Evolutionary conservation across 2,888 invertebrate genomes (phyloP), one percentile per base, ranked within the genome.

Genomic region (Caenorhabditis panamensis): DNA sequence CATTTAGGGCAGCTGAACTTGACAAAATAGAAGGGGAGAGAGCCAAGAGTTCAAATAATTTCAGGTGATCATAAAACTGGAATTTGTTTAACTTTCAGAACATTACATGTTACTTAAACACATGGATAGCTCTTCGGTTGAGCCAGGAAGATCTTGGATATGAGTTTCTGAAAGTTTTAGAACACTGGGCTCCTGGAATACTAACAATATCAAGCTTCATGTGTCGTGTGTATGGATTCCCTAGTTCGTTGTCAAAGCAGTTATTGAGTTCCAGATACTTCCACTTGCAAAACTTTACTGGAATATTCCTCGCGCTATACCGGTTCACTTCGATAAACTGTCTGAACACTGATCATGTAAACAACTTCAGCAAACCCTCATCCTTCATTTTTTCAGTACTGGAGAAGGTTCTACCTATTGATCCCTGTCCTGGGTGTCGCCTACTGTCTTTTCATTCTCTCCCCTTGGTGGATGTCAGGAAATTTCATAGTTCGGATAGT

Each of bases 281-380:
- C 26, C 79, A 79, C 28, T 20, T 79, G 41, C 79, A 79, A 62
- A 79, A 72, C 24, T 28, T 79, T 5, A 79, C 79, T 2, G 72
- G 62, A 13, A 20, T 64, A 0, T 72, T 72, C 8, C 20, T 79
- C 18, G 72, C 44, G 18, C 8, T 67, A 0, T 67, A 72, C 51
- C 61, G 79, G 2, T 56, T 59, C 11, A 62, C 61, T 16, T 41
- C 72, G 0, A 62, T 67, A 11, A 36, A 61, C 13, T 67, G 16
- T 49, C n/a, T 67, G 2, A 56, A 47, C 13, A 61, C 79, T 9
- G 79, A 79, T 49, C 13, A 22, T 22, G 72, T 72, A 22, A 1
- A 4, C 9, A 9, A 6, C 31, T 31, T 22, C 6, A 5, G 4
- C 11, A 4, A 20, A 31, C 11, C 9, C 18, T 16, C 1, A 9